A percentile compares a stretch with the other conserved stretches of the same genome.
phyloP scores from a whole-genome alignment of 2,113 vertebrate species.

The Steatornis caripensis region DNA sequence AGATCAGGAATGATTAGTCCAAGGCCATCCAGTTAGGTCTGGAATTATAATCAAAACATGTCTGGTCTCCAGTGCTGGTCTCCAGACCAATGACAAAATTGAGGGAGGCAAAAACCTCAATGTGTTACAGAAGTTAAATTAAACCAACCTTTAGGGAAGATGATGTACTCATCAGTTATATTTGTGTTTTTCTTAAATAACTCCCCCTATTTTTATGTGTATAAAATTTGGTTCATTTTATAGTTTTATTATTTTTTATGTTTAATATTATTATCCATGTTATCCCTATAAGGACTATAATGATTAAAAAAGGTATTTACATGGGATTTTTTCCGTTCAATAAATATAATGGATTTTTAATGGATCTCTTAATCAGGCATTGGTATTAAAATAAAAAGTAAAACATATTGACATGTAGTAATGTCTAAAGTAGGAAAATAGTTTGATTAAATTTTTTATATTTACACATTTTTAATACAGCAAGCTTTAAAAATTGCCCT shows the following conservation, averaged over 20 bases:
- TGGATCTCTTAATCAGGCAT: neutral
- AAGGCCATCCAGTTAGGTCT: neutral
- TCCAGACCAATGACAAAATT: neutral
- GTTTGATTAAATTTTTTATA: neutral
- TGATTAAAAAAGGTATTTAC: neutral
- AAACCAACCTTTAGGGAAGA: neutral
- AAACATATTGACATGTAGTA: neutral
- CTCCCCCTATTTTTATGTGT: fast-evolving
- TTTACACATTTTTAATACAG: neutral
- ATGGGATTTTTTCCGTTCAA: neutral
- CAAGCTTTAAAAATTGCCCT: neutral
- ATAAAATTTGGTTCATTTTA: neutral
- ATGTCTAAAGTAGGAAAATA: neutral
- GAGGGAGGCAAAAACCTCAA: neutral
- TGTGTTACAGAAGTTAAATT: neutral
- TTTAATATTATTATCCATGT: neutral
- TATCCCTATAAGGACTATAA: neutral
- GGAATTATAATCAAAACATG: neutral
- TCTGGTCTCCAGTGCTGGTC: neutral
- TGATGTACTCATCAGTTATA: neutral
- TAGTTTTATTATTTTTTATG: neutral
- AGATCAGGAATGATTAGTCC: neutral
- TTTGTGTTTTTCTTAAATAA: neutral
- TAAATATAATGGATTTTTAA: neutral
- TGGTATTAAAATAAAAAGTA: neutral